Base-by-base conservation (phyloP, 2,797 vertebrate species). In the Sebastes reedi region DNA sequence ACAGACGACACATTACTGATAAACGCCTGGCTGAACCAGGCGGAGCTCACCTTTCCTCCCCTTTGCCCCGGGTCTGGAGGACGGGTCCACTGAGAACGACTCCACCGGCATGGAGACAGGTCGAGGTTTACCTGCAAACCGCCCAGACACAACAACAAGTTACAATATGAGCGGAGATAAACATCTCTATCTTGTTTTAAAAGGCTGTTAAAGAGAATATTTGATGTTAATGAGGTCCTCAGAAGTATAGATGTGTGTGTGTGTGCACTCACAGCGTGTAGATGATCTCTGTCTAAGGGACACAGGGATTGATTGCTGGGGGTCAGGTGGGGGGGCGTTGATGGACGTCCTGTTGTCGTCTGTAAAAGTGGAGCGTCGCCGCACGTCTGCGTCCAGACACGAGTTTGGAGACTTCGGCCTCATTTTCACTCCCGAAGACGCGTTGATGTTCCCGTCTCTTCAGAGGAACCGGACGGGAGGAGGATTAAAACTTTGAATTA, bases 71-170 rank as follows among this genome's bases (percentile, higher is more conserved):
- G 95, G 94, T 67, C 93, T 96, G 75, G 93, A 95, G 36, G 95
- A 95, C n/a, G 93, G 83, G 59, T 97, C 96, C 25, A 89, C 95
- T 79, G 97, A 94, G 87, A 96, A 96, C 32, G 95, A 95, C 64
- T 98, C 97, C 5, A 95, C 97, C 5, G 98, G 98, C 98, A 99
- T 98, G 82, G 98, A 99, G 83, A 99, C 84, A 2, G 98, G 98
- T 30, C 98, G 96, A 55, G 98, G 97, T 90, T 97, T 98, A 84
- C 96, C 98, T 99, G 87, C 8, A n/a, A 8, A 75, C 12, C 16
- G 2, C 2, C 13, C 22, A 39, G 30, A 67, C 16, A 52, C 7
- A 29, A 30, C 6, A 36, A 1, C 18, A 20, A 42, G 8, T 22
- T 42, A n/a, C 8, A 59, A 56, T 2, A 12, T 7, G 24, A 1